phyloP scores from a whole-genome alignment of 2,113 vertebrate genomes.

The Clarias gariepinus region DNA sequence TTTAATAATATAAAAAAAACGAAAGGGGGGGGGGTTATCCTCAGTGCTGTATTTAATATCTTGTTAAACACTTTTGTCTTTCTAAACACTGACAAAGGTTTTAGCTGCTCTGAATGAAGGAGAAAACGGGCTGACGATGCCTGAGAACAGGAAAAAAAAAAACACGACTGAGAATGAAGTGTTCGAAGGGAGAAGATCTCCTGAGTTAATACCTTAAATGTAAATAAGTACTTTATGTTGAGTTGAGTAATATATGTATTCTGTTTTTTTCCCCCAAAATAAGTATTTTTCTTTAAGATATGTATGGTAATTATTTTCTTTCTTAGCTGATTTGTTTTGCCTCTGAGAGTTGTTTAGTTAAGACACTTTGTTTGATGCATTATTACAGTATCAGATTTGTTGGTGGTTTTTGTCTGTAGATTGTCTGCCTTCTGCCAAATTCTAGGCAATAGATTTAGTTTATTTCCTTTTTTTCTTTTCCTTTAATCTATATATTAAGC shows the following conservation, averaged over 20 bases:
- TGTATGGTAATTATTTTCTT: conserved; percentile 45
- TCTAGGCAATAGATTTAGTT: conserved; percentile 78
- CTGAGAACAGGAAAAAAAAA: conserved; percentile 51
- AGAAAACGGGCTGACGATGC: conserved; percentile 56
- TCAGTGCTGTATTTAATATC: conserved; percentile 85
- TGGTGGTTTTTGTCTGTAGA: conserved; percentile 93
- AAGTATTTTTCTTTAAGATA: conserved; percentile 70
- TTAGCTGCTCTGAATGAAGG: conserved; percentile 70
- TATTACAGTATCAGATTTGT: conserved; percentile 91
- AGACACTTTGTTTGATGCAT: conserved; percentile 69
- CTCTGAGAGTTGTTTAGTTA: conserved; percentile 50
- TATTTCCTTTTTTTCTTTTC: conserved; percentile 70
- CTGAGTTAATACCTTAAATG: conserved; percentile 88
- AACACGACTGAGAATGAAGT: conserved; percentile 72
- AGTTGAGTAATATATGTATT: conserved; percentile 64
- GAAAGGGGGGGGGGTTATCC: background rate
- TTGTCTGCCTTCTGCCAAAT: conserved; percentile 89
- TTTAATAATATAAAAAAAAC: conserved; percentile 69
- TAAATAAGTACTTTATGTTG: conserved; percentile 91
- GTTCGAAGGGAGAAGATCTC: conserved; percentile 79
- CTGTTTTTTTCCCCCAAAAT: conserved; percentile 74
- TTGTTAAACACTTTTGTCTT: conserved; percentile 92
- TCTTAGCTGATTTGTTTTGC: conserved; percentile 45
- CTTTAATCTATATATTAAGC: conserved; percentile 68
- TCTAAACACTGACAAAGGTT: conserved; percentile 75